These are phyloP conservation scores for Dreissena rostriformis DNA, from an alignment of 1,140 invertebrate genomes.

Conservation along the genomic window DNA sequence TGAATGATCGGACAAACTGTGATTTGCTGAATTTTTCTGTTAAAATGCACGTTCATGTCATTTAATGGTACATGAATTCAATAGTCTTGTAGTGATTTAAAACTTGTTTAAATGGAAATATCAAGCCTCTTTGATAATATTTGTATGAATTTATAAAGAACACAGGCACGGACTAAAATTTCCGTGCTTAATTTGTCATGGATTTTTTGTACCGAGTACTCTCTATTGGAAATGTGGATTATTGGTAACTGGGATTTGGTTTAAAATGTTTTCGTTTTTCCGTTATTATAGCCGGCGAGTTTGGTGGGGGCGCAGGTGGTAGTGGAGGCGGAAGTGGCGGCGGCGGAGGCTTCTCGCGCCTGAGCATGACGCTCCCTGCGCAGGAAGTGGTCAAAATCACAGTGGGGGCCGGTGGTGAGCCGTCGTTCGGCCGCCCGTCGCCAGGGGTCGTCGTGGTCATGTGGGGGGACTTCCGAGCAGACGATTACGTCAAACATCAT, in stretches of 20 bases:
- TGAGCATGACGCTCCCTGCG: neutral
- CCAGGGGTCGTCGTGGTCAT: slow-evolving; percentile 33
- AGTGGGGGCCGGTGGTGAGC: slow-evolving; percentile 18
- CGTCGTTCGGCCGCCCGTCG: slow-evolving; percentile 42
- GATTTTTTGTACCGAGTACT: neutral
- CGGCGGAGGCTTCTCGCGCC: slow-evolving; percentile 33
- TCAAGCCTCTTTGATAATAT: too few species aligned
- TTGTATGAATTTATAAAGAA: neutral
- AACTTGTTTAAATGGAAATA: too few species aligned
- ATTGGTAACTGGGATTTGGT: neutral
- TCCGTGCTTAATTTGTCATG: neutral
- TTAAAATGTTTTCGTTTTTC: neutral
- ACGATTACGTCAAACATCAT: slow-evolving; percentile 16
- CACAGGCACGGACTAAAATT: neutral
- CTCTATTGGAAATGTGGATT: neutral
- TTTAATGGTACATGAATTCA: too few species aligned
- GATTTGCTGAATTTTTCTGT: neutral
- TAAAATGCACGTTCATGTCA: too few species aligned
- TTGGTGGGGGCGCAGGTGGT: slow-evolving; percentile 44
- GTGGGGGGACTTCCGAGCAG: slow-evolving; percentile 31
- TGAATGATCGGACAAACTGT: neutral
- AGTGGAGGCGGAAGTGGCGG: slow-evolving; percentile 32
- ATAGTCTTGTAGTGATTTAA: too few species aligned
- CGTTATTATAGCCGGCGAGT: slow-evolving; percentile 31
- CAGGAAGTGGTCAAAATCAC: slow-evolving; percentile 19